These are phyloP conservation scores for Pilophorus perplexus DNA, from an alignment of 2,888 invertebrate species.

Conservation along the genomic window DNA sequence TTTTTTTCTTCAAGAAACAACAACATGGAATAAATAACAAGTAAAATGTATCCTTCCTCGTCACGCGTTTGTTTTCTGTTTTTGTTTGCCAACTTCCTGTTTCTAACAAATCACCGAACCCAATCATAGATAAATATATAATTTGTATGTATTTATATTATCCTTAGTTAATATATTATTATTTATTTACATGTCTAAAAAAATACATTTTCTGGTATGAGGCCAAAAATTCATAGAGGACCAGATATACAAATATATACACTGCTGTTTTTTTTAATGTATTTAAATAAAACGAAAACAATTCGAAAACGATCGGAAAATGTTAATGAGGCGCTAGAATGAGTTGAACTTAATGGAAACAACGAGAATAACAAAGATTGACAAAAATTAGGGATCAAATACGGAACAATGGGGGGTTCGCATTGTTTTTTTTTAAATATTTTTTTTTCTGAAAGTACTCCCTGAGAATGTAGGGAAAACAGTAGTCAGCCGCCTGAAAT, in stretches of 20 bases:
- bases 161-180: slow-evolving; percentile 43
- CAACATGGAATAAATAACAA: slow-evolving; percentile 28
- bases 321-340: too few relatives aligned
- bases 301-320: too few relatives aligned
- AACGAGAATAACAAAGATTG: too few relatives aligned
- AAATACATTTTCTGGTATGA: slow-evolving; percentile 47
- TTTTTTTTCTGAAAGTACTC: too few relatives aligned
- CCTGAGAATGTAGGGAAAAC: too few relatives aligned
- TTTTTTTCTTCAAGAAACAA: slow-evolving; percentile 24
- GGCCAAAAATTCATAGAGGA: slow-evolving; percentile 45
- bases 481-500: too few relatives aligned
- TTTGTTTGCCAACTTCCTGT: slow-evolving; percentile 10
- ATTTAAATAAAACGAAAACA: too few relatives aligned
- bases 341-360: too few relatives aligned
- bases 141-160: slow-evolving; percentile 21
- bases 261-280: background rate
- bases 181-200: slow-evolving; percentile 48
- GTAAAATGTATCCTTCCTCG: slow-evolving; percentile 11
- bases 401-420: too few relatives aligned
- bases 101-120: slow-evolving; percentile 33
- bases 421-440: too few relatives aligned
- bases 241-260: slow-evolving; percentile 37
- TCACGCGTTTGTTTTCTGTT: background rate
- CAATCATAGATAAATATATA: slow-evolving; percentile 41
- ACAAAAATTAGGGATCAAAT: too few relatives aligned